Conservation (phyloP, 2,113 vertebrate species). For the Oryzias woworae region DNA sequence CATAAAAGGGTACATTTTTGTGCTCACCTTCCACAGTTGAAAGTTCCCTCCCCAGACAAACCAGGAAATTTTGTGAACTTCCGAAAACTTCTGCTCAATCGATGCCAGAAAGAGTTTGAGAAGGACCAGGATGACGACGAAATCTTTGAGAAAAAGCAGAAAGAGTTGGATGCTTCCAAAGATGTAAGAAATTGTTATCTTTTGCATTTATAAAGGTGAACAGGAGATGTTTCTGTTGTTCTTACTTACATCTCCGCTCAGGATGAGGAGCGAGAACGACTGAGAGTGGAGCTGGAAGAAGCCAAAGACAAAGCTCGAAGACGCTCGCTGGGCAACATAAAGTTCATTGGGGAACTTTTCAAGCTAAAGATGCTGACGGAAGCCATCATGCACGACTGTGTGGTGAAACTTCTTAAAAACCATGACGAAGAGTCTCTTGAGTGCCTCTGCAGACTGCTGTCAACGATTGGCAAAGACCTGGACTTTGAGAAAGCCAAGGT, state of each 20-base stretch:
- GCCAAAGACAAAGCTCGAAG: conserved; percentile 88
- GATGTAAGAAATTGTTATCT: conserved; percentile 71
- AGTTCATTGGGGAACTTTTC: conserved; percentile 97
- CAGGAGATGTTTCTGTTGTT: too few species aligned
- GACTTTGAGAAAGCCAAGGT: conserved; percentile 97
- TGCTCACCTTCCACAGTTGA: conserved; percentile 78
- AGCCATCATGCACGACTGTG: conserved; percentile 98
- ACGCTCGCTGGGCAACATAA: conserved; percentile 95
- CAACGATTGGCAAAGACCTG: conserved; percentile 97
- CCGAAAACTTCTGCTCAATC: conserved; percentile 94
- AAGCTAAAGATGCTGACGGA: conserved; percentile 99
- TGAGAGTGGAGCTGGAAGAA: conserved; percentile 88
- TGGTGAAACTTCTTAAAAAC: conserved; percentile 97
- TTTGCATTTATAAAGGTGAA: neutral
- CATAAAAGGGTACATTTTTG: neutral
- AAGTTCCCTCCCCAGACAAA: conserved; percentile 92
- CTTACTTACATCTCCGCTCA: conserved; percentile 16
- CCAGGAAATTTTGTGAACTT: conserved; percentile 91
- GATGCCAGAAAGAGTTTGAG: conserved; percentile 98
- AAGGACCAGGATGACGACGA: conserved; percentile 96
- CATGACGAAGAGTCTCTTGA: conserved; percentile 96
- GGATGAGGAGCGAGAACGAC: conserved; percentile 86
- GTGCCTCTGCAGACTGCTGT: conserved; percentile 94
- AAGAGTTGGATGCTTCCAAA: conserved; percentile 88
- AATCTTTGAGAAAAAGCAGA: conserved; percentile 96